phyloP scores from a whole-genome alignment of 2,113 vertebrate genomes.

The Syrrhaptes paradoxus region DNA sequence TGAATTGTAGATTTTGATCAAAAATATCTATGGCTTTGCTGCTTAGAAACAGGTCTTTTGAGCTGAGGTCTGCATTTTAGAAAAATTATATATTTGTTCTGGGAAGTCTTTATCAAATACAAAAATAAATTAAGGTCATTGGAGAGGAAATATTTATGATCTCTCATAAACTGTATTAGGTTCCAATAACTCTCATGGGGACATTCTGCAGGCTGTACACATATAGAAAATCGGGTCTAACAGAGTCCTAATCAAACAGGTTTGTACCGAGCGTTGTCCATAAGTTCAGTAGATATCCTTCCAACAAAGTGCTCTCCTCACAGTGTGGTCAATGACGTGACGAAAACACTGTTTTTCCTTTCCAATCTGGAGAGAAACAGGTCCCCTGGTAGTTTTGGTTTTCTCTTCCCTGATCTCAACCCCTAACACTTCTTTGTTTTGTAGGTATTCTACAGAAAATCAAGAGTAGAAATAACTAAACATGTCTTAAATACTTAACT shows the following conservation, averaged over 20 bases:
- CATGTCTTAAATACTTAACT: not conserved
- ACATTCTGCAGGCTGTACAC: not conserved
- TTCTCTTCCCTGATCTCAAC: not conserved
- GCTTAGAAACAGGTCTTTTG: not conserved
- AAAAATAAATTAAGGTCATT: not conserved
- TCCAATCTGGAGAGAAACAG: not conserved
- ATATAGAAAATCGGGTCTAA: not conserved
- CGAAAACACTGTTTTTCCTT: not conserved
- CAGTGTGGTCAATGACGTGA: accelerated
- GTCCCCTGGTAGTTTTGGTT: not conserved
- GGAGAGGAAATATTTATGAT: not conserved
- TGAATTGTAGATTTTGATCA: not conserved
- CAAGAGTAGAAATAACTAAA: not conserved
- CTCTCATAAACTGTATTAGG: not conserved
- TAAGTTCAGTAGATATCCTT: not conserved
- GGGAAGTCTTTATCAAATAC: not conserved
- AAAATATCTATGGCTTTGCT: not conserved
- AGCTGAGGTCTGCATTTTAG: not conserved
- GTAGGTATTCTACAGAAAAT: not conserved
- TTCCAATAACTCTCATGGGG: not conserved
- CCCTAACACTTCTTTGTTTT: not conserved
- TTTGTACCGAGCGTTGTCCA: not conserved
- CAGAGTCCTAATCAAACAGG: not conserved
- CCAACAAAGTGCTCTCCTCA: not conserved
- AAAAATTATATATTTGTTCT: not conserved